A percentile compares a stretch with the other conserved stretches of the same genome.
phyloP scores from a whole-genome alignment of 2,888 invertebrate genomes.

The Zygaena filipendulae region DNA sequence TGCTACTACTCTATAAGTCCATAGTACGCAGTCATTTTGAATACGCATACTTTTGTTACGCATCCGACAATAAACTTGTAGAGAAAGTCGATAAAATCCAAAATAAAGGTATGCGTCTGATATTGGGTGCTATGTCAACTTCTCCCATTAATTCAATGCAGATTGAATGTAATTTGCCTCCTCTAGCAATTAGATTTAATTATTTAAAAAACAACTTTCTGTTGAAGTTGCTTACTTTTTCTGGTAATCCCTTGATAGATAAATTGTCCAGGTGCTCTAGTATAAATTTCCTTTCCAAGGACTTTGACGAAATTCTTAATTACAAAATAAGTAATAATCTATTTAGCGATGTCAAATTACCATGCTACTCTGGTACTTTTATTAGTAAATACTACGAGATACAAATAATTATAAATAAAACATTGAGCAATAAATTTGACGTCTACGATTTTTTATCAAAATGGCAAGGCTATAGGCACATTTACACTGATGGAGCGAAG shows the following conservation, averaged over 20 bases:
- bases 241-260: slow-evolving; percentile 2
- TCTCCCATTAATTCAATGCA: slow-evolving; percentile 11
- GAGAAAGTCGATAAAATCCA: slow-evolving; percentile 8
- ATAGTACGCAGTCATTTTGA: slow-evolving; percentile 13
- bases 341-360: no score
- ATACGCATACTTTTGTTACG: slow-evolving; percentile 11
- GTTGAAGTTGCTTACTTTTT: slow-evolving; percentile 6
- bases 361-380: no score
- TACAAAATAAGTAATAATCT: no score
- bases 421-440: no score
- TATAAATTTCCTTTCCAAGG: no score
- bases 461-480: slow-evolving; percentile 2
- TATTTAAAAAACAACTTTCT: slow-evolving; percentile 8
- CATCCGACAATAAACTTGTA: slow-evolving; percentile 3
- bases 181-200: slow-evolving; percentile 7
- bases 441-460: no score
- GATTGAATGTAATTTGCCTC: slow-evolving; percentile 11
- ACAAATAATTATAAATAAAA: no score
- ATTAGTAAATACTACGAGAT: no score
- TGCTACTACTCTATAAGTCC: slow-evolving; percentile 9
- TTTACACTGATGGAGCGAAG: slow-evolving; percentile 11
- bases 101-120: slow-evolving; percentile 8
- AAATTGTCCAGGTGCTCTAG: no score
- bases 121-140: slow-evolving; percentile 10
- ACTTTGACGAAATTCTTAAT: no score